Base-by-base conservation (phyloP, 2,888 invertebrate species). In the Leptopterna dolabrata region DNA sequence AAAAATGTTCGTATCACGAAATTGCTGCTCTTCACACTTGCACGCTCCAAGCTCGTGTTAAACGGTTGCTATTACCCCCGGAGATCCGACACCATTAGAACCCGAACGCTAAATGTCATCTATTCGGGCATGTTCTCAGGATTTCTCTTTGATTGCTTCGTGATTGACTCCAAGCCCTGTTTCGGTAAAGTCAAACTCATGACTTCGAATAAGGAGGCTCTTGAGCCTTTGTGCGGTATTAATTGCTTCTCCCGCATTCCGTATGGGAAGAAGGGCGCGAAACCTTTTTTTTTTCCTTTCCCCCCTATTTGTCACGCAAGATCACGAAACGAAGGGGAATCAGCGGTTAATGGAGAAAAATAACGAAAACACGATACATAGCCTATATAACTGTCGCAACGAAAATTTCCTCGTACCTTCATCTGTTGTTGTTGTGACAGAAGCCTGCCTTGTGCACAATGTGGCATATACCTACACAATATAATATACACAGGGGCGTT, bases 21-120 rank as follows among this genome's bases (percentile, higher is more conserved):
- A 63, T 63, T 63, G 63, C 63, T 43, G 83, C 83, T 83, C 63
- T 83, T 83, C 83, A 83, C 83, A 83, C 83, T 83, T 83, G 83
- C 83, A 83, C 70, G 83, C 83, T 83, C 41, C 63, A 43, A 63
- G 63, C 83, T 36, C 36, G 83, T 83, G 83, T 83, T 83, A 83
- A 83, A 83, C 83, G 83, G 83, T 83, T 70, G 70, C 83, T 83
- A 83, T 83, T 83, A 83, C 83, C 83, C 71, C 19, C 13, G 30
- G 41, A 19, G 71, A 36, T 47, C 83, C 36, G 71, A 63, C 83
- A 63, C 83, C 83, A 83, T 83, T 83, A 83, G 83, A 83, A 83
- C 83, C 83, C 83, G 70, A 83, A 83, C 70, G 83, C 83, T 83
- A 83, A 83, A 83, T 83, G 83, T 83, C 83, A 83, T 83, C 83